Evolutionary conservation across 2,888 invertebrate genomes (phyloP).

Genomic region (Aricia artaxerxes): DNA sequence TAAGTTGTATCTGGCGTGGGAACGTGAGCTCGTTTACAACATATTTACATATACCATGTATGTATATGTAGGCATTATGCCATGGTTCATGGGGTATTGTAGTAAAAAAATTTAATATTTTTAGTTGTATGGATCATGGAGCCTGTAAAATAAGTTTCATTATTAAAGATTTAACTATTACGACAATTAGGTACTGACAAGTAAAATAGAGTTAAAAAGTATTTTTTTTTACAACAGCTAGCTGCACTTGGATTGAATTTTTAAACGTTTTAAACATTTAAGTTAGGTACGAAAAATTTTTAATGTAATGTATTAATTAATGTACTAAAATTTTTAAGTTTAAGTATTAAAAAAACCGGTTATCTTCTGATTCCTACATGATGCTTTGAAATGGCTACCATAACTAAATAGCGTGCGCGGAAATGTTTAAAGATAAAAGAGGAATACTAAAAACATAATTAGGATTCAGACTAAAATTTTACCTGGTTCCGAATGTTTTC

Average conservation of each 20-base stretch:
- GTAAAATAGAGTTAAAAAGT: no score
- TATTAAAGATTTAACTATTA: no score
- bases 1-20: conserved; percentile 18
- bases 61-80: background rate
- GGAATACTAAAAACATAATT: background rate
- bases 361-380: no score
- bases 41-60: conserved; percentile 4
- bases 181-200: no score
- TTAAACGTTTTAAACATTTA: no score
- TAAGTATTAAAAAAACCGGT: no score
- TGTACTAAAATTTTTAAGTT: no score
- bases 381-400: background rate
- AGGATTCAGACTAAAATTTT: background rate
- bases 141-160: no score
- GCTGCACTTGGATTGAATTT: no score
- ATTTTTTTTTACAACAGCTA: no score
- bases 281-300: no score
- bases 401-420: background rate
- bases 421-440: background rate
- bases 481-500: background rate
- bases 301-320: no score
- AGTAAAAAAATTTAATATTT: background rate
- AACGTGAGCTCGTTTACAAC: conserved; percentile 14
- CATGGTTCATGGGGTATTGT: background rate
- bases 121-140: background rate